Conservation (phyloP, 2,797 vertebrate genomes). For the Sylvia borin region DNA sequence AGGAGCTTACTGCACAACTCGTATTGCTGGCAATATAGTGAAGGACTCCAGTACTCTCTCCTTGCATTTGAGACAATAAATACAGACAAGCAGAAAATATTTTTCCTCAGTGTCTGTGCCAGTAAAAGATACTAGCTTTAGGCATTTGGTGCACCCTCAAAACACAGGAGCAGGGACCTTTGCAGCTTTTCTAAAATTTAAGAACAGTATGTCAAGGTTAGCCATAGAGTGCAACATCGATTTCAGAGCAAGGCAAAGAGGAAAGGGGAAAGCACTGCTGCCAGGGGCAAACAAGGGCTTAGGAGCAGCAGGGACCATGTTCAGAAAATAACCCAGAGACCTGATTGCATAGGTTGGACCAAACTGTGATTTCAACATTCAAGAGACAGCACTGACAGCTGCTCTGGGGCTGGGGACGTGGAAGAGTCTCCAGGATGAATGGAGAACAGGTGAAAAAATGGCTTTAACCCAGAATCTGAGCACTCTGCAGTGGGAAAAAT, state of each 20-base stretch:
- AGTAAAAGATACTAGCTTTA: background rate
- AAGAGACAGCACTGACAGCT: background rate
- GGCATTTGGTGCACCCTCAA: background rate
- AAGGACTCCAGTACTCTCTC: background rate
- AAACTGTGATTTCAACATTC: background rate
- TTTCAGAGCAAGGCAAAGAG: background rate
- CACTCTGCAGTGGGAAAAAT: background rate
- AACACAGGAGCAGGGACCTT: background rate
- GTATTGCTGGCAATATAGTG: background rate
- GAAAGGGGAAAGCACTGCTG: background rate
- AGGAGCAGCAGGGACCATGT: background rate
- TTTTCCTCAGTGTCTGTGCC: background rate
- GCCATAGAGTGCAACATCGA: background rate
- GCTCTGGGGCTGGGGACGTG: rapidly evolving
- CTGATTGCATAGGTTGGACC: background rate
- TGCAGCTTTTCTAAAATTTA: background rate
- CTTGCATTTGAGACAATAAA: background rate
- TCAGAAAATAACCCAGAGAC: background rate
- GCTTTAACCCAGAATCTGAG: background rate
- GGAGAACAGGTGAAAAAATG: background rate
- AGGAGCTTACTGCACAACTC: background rate
- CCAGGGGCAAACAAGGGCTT: background rate
- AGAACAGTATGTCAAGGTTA: background rate
- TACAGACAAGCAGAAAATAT: background rate
- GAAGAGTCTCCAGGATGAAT: background rate